Base-by-base conservation (phyloP, 2,888 invertebrate genomes). In the Augiades crinisus region DNA sequence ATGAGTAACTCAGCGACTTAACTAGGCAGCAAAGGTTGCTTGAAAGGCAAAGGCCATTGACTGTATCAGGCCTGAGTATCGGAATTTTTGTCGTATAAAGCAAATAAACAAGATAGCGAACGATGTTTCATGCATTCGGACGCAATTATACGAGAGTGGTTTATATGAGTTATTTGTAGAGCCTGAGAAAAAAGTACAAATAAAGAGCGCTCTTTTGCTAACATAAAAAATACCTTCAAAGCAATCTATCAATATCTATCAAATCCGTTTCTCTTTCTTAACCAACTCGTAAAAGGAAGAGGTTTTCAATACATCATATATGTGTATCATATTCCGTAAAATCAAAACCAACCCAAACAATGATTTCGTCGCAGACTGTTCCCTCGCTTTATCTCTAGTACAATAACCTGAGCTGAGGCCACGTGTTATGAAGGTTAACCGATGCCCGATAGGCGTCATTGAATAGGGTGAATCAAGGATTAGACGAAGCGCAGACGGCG, bases 1-100 rank as follows among this genome's bases (percentile, higher is more conserved):
- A 37, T 38, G 50, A 47, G 33, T 14, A 17, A 43, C 52, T 52
- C 46, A 58, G 50, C 44, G 55, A 47, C 46, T 53, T 54, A 54
- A 51, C 57, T 44, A 51, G 77, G 78, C 77, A 76, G 72, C 70
- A 72, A 81, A 83, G 78, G 78, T 80, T 75, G 71, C 59, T 72
- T 81, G 76, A 82, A 82, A 80, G 79, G 59, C 78, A 59, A 55
- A 62, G 82, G 80, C 81, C 82, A 76, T 78, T 82, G 81, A 83
- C 83, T 77, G 76, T 62, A 56, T 24, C 52, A 53, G 24, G 30
- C 16, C 14, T 22, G 38, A 40, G 38, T 43, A 52, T 45, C 17
- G 46, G 52, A 46, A 46, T 46, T 46, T 52, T 46, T 52, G 13
- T 38, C 40, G 38, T 55, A 55, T 40, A 12, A 10, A 51, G 47